phyloP scores from a whole-genome alignment of 2,113 vertebrate genomes.

The Ochotona curzoniae region DNA sequence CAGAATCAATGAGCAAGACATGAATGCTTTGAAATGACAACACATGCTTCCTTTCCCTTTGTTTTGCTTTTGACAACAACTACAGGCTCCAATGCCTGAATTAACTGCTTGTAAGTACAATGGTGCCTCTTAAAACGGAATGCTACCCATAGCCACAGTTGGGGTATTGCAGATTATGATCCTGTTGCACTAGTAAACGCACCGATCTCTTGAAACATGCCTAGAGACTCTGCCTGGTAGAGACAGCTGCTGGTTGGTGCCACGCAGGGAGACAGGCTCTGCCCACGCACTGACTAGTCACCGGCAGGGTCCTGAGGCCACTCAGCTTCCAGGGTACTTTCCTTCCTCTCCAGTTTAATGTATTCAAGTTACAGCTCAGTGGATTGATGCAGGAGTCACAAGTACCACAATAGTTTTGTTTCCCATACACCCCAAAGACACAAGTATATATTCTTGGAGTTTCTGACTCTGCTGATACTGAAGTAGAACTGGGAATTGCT shows the following conservation, averaged over 20 bases:
- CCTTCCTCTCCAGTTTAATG: neutral
- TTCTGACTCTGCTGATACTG: conserved; percentile 21
- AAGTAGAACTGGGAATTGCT: neutral
- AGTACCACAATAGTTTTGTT: neutral
- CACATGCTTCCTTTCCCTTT: neutral
- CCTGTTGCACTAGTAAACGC: neutral
- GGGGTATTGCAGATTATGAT: neutral
- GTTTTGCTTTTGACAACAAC: neutral
- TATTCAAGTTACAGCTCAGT: neutral
- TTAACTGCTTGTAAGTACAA: conserved; percentile 3
- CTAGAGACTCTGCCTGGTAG: neutral
- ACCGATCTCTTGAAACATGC: neutral
- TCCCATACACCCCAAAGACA: neutral
- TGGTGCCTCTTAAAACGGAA: neutral
- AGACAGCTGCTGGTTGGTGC: neutral
- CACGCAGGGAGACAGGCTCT: neutral
- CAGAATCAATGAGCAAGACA: conserved; percentile 13
- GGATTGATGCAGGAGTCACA: neutral
- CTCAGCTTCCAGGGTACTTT: neutral
- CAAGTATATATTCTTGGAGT: neutral
- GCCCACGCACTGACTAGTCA: neutral
- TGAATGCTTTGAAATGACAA: neutral
- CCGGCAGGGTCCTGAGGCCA: neutral
- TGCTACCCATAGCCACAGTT: neutral
- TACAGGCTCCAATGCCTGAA: neutral